Conservation (phyloP, 2,888 invertebrate genomes). For the Fragum whitleyi region DNA sequence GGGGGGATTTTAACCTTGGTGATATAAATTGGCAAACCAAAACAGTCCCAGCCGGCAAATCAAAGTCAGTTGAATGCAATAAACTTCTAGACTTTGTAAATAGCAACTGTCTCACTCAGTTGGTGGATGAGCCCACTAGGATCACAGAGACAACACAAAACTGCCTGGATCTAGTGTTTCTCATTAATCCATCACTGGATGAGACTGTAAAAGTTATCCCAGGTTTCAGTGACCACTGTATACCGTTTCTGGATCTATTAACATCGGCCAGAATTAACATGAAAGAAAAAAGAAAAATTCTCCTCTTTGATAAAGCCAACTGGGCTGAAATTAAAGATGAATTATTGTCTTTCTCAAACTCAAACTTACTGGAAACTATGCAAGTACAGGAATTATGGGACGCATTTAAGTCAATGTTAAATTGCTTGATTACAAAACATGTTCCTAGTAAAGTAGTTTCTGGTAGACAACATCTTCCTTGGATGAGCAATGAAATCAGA, state of each 20-base stretch:
- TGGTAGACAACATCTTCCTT: too few relatives aligned
- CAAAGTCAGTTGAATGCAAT: too few relatives aligned
- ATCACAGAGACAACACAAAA: slow-evolving; percentile 10
- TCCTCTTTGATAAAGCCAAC: background rate
- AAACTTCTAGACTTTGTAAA: too few relatives aligned
- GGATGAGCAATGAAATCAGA: too few relatives aligned
- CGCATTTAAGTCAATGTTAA: background rate
- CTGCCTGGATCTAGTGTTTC: background rate
- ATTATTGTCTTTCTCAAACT: background rate
- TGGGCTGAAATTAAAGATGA: background rate
- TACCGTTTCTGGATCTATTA: slow-evolving; percentile 2
- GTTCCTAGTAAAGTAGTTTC: background rate
- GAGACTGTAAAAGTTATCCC: slow-evolving; percentile 9
- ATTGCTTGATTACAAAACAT: background rate
- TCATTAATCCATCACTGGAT: background rate
- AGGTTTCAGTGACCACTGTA: slow-evolving; percentile 10
- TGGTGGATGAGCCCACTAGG: slow-evolving; percentile 7
- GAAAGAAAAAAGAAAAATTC: background rate
- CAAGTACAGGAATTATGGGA: background rate
- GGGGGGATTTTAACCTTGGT: background rate
- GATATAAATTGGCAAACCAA: background rate
- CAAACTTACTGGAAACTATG: background rate
- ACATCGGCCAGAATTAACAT: background rate
- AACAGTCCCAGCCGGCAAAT: background rate
- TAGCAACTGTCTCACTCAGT: background rate